Base-by-base conservation (phyloP, 2,888 invertebrate species). In the Ectropis crepuscularia region DNA sequence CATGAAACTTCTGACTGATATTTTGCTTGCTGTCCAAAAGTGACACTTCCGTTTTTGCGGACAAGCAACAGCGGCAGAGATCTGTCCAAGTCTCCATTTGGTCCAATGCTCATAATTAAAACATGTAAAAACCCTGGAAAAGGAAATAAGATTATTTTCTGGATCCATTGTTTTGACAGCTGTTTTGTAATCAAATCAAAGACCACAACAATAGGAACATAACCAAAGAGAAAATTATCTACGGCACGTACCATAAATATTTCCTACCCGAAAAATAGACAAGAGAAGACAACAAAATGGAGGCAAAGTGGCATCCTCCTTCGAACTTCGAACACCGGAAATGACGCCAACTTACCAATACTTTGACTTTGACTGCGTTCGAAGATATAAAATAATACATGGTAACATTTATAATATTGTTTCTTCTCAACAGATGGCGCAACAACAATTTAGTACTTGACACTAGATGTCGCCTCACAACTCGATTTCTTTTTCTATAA, bases 141-240 rank as follows among this genome's bases (percentile, higher is more conserved):
- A 79, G 76, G 68, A 67, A 69, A 77, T 72, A 75, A 74, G 74
- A 80, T 76, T 80, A 77, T 68, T 74, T 74, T 67, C 75, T 64
- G 68, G 67, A 77, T 71, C 70, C 89, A 91, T 88, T 87, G 87
- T 89, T 88, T 82, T 90, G 89, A 90, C 87, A 87, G 77, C 47
- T 64, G 53, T 63, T 67, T 59, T 46, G 43, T 50, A 60, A 55
- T 72, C 70, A 78, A 77, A 85, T 86, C 89, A 89, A 74, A 88
- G 87, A 88, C 84, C 81, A 89, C 81, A 86, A 28, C 81, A 74
- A 74, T 64, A 69, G 72, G 47, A 55, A 55, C 54, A 75, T 80
- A 81, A 85, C 90, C 92, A 92, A 90, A 92, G 92, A 92, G 90
- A 86, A 87, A 88, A 90, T 92, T 90, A 93, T 93, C 93, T 92